Evolutionary conservation across 2,888 invertebrate species (phyloP), one percentile per base, ranked within the genome.

Genomic region (Pollenia amentaria): DNA sequence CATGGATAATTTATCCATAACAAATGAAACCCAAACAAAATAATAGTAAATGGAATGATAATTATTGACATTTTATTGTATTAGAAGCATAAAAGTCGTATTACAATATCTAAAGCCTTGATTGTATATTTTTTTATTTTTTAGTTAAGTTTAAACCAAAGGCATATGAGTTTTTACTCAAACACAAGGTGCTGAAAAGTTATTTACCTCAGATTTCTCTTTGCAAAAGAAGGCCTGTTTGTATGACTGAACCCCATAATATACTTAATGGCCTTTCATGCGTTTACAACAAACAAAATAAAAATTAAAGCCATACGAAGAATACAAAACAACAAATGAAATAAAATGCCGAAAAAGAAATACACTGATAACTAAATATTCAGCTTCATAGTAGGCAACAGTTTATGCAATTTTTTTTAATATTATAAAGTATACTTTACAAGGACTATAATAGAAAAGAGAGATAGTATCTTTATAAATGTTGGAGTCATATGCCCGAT

Each of bases 261-360:
- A 73, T 81, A n/a, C n/a, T 69, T 72, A 81, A 82, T 81, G 78
- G 67, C 46, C 46, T 81, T 78, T 81, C 85, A 82, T 62, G 73
- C 81, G 81, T 85, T 85, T 16, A 75, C 44, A 79, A 62, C 21
- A 65, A 42, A 73, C 11, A 40, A 21, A 77, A 78, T 11, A 69
- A 70, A 62, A 79, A 70, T 51, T 67, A 78, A 57, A 46, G 11
- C 16, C 48, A 18, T 57, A 48, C 18, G 4, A 40, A 1, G 14
- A 40, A 62, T 1, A 48, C 40, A 38, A 57, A 51, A 38, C 46
- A 38, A 67, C 16, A 46, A 67, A 29, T 29, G 29, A 60, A 12
- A 2, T 9, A 40, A 44, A 64, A 38, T 29, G 14, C 40, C 40
- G n/a, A 14, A 18, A 44, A 18, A 2, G 11, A 44, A 29, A 53